Evolutionary conservation across 1,140 invertebrate species (phyloP).

Genomic region (Leguminivora glycinivorella): DNA sequence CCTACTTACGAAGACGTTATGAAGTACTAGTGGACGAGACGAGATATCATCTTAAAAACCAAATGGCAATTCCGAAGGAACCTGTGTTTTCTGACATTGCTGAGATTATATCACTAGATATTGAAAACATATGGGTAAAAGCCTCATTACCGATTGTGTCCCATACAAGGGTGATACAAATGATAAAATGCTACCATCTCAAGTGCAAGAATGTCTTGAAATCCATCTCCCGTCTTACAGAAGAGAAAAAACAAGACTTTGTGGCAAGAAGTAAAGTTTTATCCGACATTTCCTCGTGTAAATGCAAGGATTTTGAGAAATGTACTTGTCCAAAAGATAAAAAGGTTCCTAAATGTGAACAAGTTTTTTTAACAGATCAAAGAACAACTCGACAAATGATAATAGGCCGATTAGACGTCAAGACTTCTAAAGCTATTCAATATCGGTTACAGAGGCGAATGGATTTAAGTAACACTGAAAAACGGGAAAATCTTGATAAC

Average conservation of each 20-base stretch:
- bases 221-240: background rate
- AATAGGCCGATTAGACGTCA: background rate
- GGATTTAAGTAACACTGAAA: too few relatives aligned
- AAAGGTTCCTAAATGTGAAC: too few relatives aligned
- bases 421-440: too few relatives aligned
- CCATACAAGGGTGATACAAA: background rate
- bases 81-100: constrained; percentile 23
- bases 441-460: too few relatives aligned
- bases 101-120: background rate
- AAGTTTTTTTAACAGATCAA: too few relatives aligned
- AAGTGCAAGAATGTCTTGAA: constrained; percentile 28
- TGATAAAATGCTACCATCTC: constrained; percentile 20
- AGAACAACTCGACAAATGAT: constrained; percentile 21
- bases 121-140: constrained; percentile 20
- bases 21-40: constrained; percentile 37
- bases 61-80: constrained; percentile 29
- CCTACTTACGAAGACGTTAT: constrained; percentile 37
- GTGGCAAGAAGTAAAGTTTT: too few relatives aligned
- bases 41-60: constrained; percentile 30
- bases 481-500: too few relatives aligned
- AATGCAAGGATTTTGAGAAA: constrained; percentile 15
- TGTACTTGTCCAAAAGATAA: constrained; percentile 29
- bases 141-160: constrained; percentile 21
- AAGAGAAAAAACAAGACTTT: constrained; percentile 13
- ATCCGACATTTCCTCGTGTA: too few relatives aligned